Evolutionary conservation across 2,797 vertebrate genomes (phyloP).

Genomic region (Chelon auratus): DNA sequence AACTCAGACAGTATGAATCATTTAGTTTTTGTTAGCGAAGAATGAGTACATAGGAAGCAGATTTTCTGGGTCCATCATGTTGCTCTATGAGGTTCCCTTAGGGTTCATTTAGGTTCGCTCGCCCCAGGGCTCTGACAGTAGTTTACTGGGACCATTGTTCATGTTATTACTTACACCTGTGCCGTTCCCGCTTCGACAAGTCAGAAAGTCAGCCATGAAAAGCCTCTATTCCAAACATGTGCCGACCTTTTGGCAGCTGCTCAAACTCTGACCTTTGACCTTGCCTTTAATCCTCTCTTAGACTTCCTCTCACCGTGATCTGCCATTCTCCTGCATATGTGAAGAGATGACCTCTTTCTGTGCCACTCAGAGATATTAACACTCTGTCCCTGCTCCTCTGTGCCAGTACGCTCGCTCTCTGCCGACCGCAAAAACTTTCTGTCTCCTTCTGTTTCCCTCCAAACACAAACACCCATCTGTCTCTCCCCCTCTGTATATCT

Average conservation of each 20-base stretch:
- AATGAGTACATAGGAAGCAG: too few species aligned
- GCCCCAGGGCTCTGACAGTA: not conserved
- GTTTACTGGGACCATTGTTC: not conserved
- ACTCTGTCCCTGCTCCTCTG: not conserved
- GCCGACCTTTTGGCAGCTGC: slow-evolving; percentile 22
- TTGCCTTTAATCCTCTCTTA: slow-evolving; percentile 59
- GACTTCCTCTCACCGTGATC: slow-evolving; percentile 49
- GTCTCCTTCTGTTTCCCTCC: not conserved
- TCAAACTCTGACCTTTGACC: slow-evolving; percentile 55
- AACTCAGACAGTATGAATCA: too few species aligned
- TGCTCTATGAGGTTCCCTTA: too few species aligned
- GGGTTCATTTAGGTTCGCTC: not conserved
- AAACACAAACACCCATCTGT: slow-evolving; percentile 26
- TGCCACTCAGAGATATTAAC: slow-evolving; percentile 15
- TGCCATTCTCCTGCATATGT: slow-evolving; percentile 31
- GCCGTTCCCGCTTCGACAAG: not conserved
- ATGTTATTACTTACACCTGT: slow-evolving; percentile 16
- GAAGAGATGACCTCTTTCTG: slow-evolving; percentile 17
- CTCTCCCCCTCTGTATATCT: slow-evolving; percentile 23
- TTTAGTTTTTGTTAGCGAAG: too few species aligned
- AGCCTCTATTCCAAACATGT: not conserved
- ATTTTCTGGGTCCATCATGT: too few species aligned
- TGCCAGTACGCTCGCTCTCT: slow-evolving; percentile 14
- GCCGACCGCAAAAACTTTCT: slow-evolving; percentile 24
- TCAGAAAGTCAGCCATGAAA: slow-evolving; percentile 5